Evolutionary conservation across 2,888 invertebrate species (phyloP), one percentile per base, ranked within the genome.

Genomic region (Glyphotaelius pellucidus): DNA sequence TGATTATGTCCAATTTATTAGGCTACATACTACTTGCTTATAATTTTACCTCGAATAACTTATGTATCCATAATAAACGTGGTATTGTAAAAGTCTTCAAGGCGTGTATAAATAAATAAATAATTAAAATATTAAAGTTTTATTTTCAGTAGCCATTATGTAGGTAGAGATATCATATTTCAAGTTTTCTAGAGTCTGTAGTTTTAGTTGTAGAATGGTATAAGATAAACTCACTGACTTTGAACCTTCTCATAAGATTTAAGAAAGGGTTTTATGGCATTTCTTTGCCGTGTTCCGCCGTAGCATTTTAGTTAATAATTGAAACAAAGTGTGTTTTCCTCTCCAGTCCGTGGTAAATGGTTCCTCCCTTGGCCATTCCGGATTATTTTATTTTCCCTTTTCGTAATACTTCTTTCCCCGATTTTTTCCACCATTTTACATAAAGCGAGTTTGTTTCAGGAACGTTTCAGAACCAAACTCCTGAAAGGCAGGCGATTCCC

Each of bases 261-360:
- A 67, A 67, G 67, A n/a, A 67, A n/a, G 67, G 83, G 83, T 83
- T 67, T 83, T 83, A 35, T 38, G n/a, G 83, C 83, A 86, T 86
- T 86, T 30, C 42, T 86, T n/a, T 86, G 14, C 47, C 42, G 35
- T 86, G 38, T 86, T 91, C 92, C 89, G 91, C 80, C 90, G 91
- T 91, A 90, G 91, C 92, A 90, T 93, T 91, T 93, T 92, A 92
- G 92, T 93, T 93, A 92, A 93, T 93, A 93, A 93, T 92, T 93
- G 93, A 93, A 93, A 93, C 92, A 90, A 67, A 67, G 67, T 67
- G 89, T 91, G 87, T 89, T 89, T 89, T 89, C 83, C 83, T 35
- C 91, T 52, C 31, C 47, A 11, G 30, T 38, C 80, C 80, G 38
- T 38, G 89, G 89, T 52, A 88, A 89, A 80, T 38, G 67, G 67